Percentiles rank a stretch among this genome's conserved stretches.
Conservation (phyloP, 2,797 vertebrate genomes). For the Buceros bicornis region DNA sequence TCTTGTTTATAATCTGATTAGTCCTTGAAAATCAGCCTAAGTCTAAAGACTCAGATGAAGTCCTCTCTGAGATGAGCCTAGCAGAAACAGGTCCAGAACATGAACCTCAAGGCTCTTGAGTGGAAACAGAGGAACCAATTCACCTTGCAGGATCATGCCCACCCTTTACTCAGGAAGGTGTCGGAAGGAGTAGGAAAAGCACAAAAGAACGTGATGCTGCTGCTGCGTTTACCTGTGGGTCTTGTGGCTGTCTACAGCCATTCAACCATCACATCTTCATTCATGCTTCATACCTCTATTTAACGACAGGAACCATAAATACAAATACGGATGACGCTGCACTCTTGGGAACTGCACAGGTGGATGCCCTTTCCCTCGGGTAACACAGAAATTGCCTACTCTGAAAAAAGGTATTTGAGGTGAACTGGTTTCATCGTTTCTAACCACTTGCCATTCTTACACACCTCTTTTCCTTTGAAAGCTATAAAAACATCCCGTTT, state of each 20-base stretch:
- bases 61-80: not conserved
- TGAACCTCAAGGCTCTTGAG: not conserved
- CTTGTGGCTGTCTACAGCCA: not conserved
- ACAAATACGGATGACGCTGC: not conserved
- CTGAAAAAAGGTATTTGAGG: slow-evolving; percentile 34
- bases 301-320: not conserved
- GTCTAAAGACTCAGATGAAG: not conserved
- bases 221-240: not conserved
- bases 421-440: slow-evolving; percentile 43
- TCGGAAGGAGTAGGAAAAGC: not conserved
- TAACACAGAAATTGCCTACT: slow-evolving; percentile 20
- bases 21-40: not conserved
- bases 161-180: not conserved
- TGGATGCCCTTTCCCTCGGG: slow-evolving; percentile 45
- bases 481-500: slow-evolving; percentile 20
- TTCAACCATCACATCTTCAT: not conserved
- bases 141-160: not conserved
- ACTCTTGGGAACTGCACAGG: not conserved
- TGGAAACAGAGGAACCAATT: not conserved
- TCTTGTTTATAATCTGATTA: not conserved
- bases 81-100: not conserved
- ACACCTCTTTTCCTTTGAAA: slow-evolving; percentile 40
- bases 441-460: slow-evolving; percentile 25
- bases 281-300: not conserved
- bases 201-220: not conserved